These are phyloP conservation scores for Archaeoteleia sp. DNA, from an alignment of 2,888 invertebrate species.

Conservation along the genomic window DNA sequence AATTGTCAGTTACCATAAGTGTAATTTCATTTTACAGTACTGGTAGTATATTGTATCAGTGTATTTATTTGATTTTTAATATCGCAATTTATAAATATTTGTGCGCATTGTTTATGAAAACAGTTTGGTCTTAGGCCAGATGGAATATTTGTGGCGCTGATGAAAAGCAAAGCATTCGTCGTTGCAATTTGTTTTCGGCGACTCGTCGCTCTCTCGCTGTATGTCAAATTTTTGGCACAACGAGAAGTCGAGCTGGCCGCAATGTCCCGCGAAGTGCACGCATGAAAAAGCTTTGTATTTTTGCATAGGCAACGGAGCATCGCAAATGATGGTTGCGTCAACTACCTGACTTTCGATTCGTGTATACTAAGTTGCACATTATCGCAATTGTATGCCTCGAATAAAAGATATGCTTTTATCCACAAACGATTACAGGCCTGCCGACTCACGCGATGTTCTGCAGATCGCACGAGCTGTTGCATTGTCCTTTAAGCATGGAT, in stretches of 20 bases:
- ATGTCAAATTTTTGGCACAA: slow-evolving; percentile 42
- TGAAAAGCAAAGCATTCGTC: slow-evolving; percentile 42
- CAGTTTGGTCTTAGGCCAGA: slow-evolving; percentile 11
- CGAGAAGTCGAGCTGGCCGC: background rate
- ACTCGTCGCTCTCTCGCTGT: slow-evolving; percentile 31
- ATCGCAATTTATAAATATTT: slow-evolving; percentile 2
- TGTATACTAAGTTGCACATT: slow-evolving; percentile 38
- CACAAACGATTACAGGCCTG: slow-evolving; percentile 49
- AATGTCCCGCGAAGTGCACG: slow-evolving; percentile 2
- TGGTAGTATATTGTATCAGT: too few relatives aligned
- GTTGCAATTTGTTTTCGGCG: slow-evolving; percentile 48
- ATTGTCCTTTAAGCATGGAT: slow-evolving; percentile 37
- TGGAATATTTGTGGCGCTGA: slow-evolving; percentile 30
- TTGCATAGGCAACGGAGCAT: slow-evolving; percentile 30
- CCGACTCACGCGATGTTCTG: slow-evolving; percentile 42
- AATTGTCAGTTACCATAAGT: too few relatives aligned
- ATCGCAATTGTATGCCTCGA: slow-evolving; percentile 38
- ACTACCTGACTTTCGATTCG: slow-evolving; percentile 47
- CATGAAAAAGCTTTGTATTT: slow-evolving; percentile 26
- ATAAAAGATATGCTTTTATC: slow-evolving; percentile 50
- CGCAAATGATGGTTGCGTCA: slow-evolving; percentile 49
- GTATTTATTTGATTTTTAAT: too few relatives aligned
- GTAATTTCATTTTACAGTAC: too few relatives aligned
- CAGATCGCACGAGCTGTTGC: slow-evolving; percentile 47
- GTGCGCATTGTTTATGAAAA: slow-evolving; percentile 12